These are phyloP conservation scores for Phataginus tetradactyla DNA, from an alignment of 2,797 vertebrate genomes.

Conservation along the genomic window DNA sequence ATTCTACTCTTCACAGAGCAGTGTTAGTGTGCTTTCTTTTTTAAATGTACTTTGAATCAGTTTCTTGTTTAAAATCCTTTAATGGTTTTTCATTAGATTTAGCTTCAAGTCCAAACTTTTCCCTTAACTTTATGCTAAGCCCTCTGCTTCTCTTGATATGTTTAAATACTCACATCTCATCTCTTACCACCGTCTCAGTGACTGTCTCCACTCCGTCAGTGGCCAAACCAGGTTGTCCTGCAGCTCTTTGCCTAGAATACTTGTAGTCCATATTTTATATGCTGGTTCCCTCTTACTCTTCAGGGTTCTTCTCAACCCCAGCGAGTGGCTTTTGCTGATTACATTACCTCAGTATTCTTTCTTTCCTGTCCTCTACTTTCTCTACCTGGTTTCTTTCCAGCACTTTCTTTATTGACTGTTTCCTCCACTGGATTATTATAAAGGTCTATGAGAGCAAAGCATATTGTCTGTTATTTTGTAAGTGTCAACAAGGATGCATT, in stretches of 20 bases:
- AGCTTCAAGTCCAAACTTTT: not conserved
- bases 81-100: constrained; percentile 33
- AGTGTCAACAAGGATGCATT: not conserved
- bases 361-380: not conserved
- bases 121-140: not conserved
- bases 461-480: not conserved
- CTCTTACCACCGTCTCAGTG: not conserved
- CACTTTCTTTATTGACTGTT: not conserved
- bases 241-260: not conserved
- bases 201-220: not conserved
- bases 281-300: not conserved
- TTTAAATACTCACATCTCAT: not conserved
- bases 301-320: not conserved
- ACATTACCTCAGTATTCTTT: not conserved
- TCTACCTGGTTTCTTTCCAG: not conserved
- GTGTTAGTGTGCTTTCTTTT: not conserved
- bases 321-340: not conserved
- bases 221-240: not conserved
- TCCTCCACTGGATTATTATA: not conserved
- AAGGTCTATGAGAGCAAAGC: not conserved
- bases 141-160: not conserved
- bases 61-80: constrained; percentile 24
- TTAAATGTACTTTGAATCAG: not conserved
- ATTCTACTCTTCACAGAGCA: not conserved
- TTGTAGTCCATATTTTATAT: not conserved